phyloP scores from a whole-genome alignment of 2,797 vertebrate genomes.

The Lithobates pipiens region DNA sequence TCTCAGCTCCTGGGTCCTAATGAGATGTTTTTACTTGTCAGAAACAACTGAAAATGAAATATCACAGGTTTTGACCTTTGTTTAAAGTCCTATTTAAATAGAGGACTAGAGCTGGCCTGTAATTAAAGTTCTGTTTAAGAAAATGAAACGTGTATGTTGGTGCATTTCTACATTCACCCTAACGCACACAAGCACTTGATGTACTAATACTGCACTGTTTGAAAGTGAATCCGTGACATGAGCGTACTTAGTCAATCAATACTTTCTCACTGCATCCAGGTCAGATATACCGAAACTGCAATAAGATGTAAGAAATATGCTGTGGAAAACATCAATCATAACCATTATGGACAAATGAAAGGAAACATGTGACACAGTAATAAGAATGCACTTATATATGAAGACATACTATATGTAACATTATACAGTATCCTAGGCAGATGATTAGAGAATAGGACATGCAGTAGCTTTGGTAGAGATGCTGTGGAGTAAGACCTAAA shows the following conservation, averaged over 20 bases:
- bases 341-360: background rate
- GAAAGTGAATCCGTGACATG: background rate
- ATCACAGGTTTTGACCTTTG: too few species aligned
- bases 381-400: background rate
- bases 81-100: too few species aligned
- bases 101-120: too few species aligned
- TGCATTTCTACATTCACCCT: background rate
- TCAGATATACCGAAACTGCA: background rate
- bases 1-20: too few species aligned
- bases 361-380: background rate
- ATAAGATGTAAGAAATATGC: background rate
- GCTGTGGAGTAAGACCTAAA: constrained; percentile 12
- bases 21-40: too few species aligned
- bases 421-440: background rate
- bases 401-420: background rate
- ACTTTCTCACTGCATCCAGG: background rate
- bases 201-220: background rate
- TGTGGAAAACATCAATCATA: background rate
- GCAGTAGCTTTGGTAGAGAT: background rate
- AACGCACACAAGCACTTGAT: background rate
- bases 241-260: background rate
- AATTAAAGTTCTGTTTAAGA: too few species aligned
- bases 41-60: too few species aligned
- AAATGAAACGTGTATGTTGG: too few species aligned
- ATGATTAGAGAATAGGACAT: background rate